Conservation (phyloP, 2,888 invertebrate species). For the Mythimna albipuncta region DNA sequence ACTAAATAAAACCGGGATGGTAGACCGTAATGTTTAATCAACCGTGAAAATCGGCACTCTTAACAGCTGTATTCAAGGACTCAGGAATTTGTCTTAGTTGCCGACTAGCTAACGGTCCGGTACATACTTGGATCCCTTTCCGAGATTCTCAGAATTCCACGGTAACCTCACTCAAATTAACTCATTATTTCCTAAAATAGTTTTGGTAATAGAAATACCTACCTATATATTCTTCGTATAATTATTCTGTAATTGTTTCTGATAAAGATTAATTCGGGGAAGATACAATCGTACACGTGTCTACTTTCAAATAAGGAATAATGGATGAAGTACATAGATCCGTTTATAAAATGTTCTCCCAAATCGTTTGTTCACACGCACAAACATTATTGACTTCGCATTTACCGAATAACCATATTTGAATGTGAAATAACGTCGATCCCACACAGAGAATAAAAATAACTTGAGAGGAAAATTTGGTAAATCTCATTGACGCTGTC, state of each 20-base stretch:
- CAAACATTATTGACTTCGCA: constrained; percentile 40
- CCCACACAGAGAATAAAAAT: constrained; percentile 64
- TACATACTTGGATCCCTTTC: constrained; percentile 74
- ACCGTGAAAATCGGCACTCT: constrained; percentile 52
- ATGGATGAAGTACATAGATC: not conserved
- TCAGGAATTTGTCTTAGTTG: constrained; percentile 73
- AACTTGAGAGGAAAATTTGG: constrained; percentile 70
- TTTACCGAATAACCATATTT: constrained; percentile 51
- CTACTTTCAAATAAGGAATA: not conserved
- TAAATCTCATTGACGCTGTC: constrained; percentile 70
- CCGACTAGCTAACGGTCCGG: constrained; percentile 71
- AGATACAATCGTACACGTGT: constrained; percentile 3
- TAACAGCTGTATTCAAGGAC: constrained; percentile 58
- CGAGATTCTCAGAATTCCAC: constrained; percentile 73
- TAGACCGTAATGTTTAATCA: constrained; percentile 47
- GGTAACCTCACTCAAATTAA: constrained; percentile 78
- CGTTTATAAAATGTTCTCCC: not conserved
- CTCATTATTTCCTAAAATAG: constrained; percentile 78
- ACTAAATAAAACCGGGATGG: constrained; percentile 49
- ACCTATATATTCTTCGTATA: constrained; percentile 21
- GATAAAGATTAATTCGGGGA: not conserved
- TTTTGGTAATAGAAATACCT: constrained; percentile 56
- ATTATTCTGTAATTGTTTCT: not conserved
- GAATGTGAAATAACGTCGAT: constrained; percentile 58
- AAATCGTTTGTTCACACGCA: constrained; percentile 13